Evolutionary conservation across 92 coral and sea anemone genomes (phyloP).

Genomic region (Actinernus sp.): DNA sequence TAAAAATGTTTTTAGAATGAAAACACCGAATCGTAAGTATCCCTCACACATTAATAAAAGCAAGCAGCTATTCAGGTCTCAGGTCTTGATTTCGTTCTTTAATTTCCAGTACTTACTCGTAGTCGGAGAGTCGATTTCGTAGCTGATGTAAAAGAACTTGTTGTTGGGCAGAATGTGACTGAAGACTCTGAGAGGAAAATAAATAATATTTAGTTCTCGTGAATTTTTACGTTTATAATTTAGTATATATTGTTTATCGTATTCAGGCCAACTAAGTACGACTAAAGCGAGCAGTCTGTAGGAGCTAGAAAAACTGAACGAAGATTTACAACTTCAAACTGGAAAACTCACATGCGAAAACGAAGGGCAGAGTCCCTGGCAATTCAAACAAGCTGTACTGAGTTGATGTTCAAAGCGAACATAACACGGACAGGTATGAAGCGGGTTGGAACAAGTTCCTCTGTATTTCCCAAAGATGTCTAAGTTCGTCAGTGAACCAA

Average conservation of each 20-base stretch:
- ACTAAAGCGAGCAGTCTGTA: not conserved
- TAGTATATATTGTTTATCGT: no score
- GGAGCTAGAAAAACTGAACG: no score
- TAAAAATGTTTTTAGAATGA: no score
- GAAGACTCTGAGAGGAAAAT: conserved; percentile 70
- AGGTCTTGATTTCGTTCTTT: no score
- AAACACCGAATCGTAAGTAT: no score
- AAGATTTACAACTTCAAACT: no score
- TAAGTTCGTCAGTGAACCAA: conserved; percentile 78
- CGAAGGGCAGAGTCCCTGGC: conserved; percentile 84
- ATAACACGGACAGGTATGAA: conserved; percentile 74
- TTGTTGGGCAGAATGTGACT: conserved; percentile 95
- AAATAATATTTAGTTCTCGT: not conserved
- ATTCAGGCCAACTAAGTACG: no score
- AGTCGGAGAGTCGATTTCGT: conserved; percentile 84
- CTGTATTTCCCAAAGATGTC: conserved; percentile 81
- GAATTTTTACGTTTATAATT: no score
- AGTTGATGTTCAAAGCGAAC: conserved; percentile 88
- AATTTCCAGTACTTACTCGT: conserved; percentile 86
- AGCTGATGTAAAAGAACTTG: conserved; percentile 95
- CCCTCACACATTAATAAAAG: no score
- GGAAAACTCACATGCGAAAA: conserved; percentile 85
- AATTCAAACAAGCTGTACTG: conserved; percentile 82
- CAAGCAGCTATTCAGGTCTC: no score
- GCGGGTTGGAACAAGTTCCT: conserved; percentile 79